phyloP scores from a whole-genome alignment of 2,888 invertebrate species.

The Cryptocephalus primarius region DNA sequence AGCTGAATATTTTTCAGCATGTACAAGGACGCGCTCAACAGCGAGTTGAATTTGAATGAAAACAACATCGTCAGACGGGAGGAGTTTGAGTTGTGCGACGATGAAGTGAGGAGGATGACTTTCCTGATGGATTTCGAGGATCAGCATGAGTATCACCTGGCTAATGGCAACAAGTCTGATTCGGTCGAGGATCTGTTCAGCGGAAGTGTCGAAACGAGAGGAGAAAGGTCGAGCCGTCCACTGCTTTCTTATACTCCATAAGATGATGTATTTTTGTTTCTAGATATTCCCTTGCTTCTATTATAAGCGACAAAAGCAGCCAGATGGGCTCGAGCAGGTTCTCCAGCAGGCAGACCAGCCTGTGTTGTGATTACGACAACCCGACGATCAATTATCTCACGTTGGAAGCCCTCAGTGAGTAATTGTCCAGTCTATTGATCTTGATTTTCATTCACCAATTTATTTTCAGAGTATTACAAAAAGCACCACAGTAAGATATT shows the following conservation, averaged over 20 bases:
- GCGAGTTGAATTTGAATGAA: slow-evolving; percentile 17
- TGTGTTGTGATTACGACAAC: slow-evolving; percentile 13
- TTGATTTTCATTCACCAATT: background rate
- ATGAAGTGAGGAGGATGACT: slow-evolving; percentile 21
- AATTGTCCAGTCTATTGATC: background rate
- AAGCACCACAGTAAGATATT: slow-evolving; percentile 26
- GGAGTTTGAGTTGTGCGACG: slow-evolving; percentile 23
- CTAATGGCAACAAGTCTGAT: background rate
- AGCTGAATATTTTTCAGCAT: slow-evolving; percentile 15
- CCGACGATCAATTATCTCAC: slow-evolving; percentile 19
- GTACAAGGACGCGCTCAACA: slow-evolving; percentile 20
- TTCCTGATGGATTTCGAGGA: slow-evolving; percentile 30
- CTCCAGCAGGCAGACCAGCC: slow-evolving; percentile 6
- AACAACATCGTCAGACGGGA: slow-evolving; percentile 16
- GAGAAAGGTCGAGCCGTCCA: slow-evolving; percentile 4
- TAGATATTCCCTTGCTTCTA: slow-evolving; percentile 20
- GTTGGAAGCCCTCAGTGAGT: slow-evolving; percentile 21
- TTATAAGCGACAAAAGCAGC: slow-evolving; percentile 16
- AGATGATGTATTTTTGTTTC: background rate
- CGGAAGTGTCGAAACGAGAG: slow-evolving; percentile 10
- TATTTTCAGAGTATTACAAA: slow-evolving; percentile 26
- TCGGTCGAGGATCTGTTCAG: slow-evolving; percentile 21
- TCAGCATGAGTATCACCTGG: too few relatives aligned
- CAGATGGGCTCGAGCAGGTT: too few relatives aligned
- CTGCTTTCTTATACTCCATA: too few relatives aligned